phyloP scores from a whole-genome alignment of 2,797 vertebrate species.

The Lagorchestes hirsutus region DNA sequence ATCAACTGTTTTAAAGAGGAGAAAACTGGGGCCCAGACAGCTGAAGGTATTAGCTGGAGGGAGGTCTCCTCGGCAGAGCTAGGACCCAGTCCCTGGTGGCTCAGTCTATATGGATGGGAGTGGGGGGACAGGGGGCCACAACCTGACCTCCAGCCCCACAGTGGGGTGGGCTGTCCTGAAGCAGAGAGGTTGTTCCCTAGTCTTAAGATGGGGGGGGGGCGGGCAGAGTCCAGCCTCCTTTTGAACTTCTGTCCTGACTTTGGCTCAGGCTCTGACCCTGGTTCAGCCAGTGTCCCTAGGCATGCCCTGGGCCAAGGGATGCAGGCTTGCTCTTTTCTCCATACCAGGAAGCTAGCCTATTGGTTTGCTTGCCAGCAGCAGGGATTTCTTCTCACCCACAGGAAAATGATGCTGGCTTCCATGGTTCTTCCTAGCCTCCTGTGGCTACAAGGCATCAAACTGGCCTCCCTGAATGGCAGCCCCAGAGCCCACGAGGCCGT shows the following conservation, averaged over 20 bases:
- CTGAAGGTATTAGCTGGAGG: too few species aligned
- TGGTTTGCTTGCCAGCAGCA: not conserved
- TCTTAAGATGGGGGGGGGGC: not conserved
- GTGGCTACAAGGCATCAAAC: conserved; percentile 34
- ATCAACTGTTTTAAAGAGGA: too few species aligned
- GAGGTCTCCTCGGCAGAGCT: too few species aligned
- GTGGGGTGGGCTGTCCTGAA: not conserved
- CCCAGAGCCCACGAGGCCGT: conserved; percentile 72
- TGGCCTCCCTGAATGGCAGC: conserved; percentile 64
- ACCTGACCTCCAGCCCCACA: too few species aligned
- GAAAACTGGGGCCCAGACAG: too few species aligned
- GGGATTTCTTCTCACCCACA: conserved; percentile 37
- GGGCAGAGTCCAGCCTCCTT: not conserved
- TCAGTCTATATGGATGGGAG: too few species aligned
- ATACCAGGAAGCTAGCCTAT: not conserved
- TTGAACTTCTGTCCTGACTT: too few species aligned
- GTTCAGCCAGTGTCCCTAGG: too few species aligned
- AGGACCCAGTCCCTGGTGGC: too few species aligned
- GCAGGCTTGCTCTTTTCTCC: not conserved
- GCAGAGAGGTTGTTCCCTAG: not conserved
- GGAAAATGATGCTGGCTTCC: conserved; percentile 39
- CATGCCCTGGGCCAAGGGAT: not conserved
- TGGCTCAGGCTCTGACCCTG: too few species aligned
- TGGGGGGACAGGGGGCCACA: too few species aligned
- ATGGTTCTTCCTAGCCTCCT: conserved; percentile 53